Base-by-base conservation (phyloP, 2,888 invertebrate species). In the Mythimna ferrago region DNA sequence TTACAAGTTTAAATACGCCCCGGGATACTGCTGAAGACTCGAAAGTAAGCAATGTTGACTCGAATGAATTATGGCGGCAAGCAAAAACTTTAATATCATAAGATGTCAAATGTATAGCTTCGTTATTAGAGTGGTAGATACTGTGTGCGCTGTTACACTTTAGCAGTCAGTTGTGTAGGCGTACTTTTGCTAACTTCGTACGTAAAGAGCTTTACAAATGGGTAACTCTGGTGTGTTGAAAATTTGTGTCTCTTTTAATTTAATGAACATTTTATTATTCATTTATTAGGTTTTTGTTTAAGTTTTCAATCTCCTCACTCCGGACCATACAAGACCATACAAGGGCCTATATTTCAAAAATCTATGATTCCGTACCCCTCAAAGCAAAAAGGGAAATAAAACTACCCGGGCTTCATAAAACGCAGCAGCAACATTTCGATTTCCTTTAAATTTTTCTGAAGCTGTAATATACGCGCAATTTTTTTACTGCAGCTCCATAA, bases 21-120 rank as follows among this genome's bases (percentile, higher is more conserved):
- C 26, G 38, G 53, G 51, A 57, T 68, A 54, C 57, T 58, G 19
- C 56, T 69, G 38, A 35, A 78, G 64, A 74, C 61, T 75, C 58
- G 58, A 58, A 19, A 71, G 41, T 53, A 57, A 66, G 44, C 54
- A 66, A 61, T 67, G 65, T 80, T 54, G 63, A 76, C 21, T 80
- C 11, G 57, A 62, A 70, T 74, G 63, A 83, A 51, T 71, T 71
- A 64, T 76, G 61, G 53, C 35, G 68, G 35, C 35, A 51, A 60
- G 70, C 62, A 71, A 61, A 71, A 79, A 79, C 61, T 74, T 83
- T 66, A 44, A 51, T 66, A 66, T 58, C 74, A 61, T 69, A 66
- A 60, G 48, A 48, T 63, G 32, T 62, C n/a, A 53, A 68, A 64
- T 44, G 26, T 58, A 66, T 66, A 73, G 53, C 44, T 21, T 35